Percentiles rank a stretch among this genome's conserved stretches.
Conservation (phyloP, 2,797 vertebrate species). For the Urocyon cinereoargenteus region DNA sequence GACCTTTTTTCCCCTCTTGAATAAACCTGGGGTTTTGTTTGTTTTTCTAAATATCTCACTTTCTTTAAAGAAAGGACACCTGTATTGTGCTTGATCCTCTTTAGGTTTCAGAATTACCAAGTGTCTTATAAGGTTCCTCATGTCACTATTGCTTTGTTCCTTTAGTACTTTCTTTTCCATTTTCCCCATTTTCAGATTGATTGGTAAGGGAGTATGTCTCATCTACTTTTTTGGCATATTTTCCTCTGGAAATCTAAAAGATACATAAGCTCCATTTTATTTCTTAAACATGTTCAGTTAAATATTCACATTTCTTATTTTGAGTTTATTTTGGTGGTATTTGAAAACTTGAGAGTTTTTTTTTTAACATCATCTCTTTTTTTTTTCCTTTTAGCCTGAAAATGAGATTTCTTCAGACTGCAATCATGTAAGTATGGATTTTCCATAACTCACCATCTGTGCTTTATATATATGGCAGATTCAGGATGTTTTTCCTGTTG, state of each 20-base stretch:
- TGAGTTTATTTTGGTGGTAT: constrained; percentile 62
- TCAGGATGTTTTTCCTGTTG: constrained; percentile 50
- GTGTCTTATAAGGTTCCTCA: neutral
- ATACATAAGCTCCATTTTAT: neutral
- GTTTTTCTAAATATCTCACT: neutral
- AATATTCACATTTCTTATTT: constrained; percentile 70
- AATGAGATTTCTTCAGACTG: constrained; percentile 97
- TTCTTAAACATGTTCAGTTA: constrained; percentile 37
- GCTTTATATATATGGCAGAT: constrained; percentile 57
- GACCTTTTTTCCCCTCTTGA: neutral
- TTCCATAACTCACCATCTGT: constrained; percentile 53
- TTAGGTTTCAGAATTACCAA: constrained; percentile 8
- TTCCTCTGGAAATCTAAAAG: neutral
- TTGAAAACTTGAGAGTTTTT: constrained; percentile 64
- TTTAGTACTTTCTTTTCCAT: neutral
- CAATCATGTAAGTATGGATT: constrained; percentile 95
- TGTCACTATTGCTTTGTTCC: neutral
- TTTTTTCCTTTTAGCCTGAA: constrained; percentile 90
- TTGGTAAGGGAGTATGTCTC: neutral
- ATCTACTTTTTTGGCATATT: neutral
- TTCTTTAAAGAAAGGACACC: neutral
- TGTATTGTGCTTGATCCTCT: neutral
- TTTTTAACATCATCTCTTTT: constrained; percentile 50
- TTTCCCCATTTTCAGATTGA: neutral
- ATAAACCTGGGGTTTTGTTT: neutral